phyloP scores from a whole-genome alignment of 2,888 invertebrate species.

The Sipha maydis region DNA sequence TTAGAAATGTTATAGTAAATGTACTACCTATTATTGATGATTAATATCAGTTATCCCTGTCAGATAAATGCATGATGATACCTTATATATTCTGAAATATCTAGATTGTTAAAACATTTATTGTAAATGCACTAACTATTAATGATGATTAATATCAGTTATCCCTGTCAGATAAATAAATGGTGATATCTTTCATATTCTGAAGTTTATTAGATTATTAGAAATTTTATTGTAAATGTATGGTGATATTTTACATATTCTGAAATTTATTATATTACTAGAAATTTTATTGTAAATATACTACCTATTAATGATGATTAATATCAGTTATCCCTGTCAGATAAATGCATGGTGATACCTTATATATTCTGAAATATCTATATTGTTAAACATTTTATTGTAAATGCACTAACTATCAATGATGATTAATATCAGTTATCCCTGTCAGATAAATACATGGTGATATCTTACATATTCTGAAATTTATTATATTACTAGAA shows the following conservation, averaged over 20 bases:
- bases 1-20: not conserved
- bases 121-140: not conserved
- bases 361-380: not conserved
- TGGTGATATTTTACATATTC: no score
- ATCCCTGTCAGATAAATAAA: constrained; percentile 36
- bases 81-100: not conserved
- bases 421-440: constrained; percentile 50
- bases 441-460: constrained; percentile 25
- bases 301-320: constrained; percentile 18
- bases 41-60: constrained; percentile 51
- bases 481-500: not conserved
- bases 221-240: no score
- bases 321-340: constrained; percentile 56
- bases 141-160: constrained; percentile 36
- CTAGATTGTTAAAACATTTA: not conserved
- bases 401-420: not conserved
- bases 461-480: no score
- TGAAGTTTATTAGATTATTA: not conserved
- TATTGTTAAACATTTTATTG: not conserved
- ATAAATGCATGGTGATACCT: constrained; percentile 24
- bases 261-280: not conserved
- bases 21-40: not conserved
- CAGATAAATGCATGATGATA: constrained; percentile 32
- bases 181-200: constrained; percentile 32
- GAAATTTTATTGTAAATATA: not conserved